Conservation (phyloP, 2,888 invertebrate species). For the Pristionchus mayeri region DNA sequence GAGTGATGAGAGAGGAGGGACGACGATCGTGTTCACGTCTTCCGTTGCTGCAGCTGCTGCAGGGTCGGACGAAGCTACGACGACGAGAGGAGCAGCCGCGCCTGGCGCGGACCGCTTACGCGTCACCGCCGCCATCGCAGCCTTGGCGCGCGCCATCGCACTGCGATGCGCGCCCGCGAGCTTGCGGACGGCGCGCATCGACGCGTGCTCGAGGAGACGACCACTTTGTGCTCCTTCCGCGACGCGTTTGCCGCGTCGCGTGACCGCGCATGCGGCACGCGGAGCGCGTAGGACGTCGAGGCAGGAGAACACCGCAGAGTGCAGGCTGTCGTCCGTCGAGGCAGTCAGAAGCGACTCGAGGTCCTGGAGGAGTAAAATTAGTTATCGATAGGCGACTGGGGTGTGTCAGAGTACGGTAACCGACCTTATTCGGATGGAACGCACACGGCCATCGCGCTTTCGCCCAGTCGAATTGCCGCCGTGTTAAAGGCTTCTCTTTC, state of each 20-base stretch:
- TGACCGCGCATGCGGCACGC: background rate
- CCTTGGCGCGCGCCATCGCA: background rate
- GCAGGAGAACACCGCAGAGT: background rate
- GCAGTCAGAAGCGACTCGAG: background rate
- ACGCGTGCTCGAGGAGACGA: constrained; percentile 20
- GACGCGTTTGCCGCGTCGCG: constrained; percentile 26
- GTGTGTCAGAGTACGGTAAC: background rate
- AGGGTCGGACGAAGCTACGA: background rate
- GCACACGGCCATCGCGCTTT: constrained; percentile 34
- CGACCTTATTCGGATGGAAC: constrained; percentile 46
- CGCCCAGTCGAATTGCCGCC: constrained; percentile 48
- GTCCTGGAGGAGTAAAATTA: background rate
- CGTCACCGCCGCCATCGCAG: constrained; percentile 29
- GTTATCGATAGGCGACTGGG: background rate
- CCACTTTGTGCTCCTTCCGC: background rate
- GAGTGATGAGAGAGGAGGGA: constrained; percentile 5
- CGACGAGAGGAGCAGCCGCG: background rate
- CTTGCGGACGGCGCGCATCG: constrained; percentile 24
- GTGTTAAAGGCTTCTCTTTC: constrained; percentile 25
- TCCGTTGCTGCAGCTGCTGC: background rate
- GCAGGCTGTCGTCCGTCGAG: background rate
- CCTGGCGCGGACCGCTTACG: constrained; percentile 35
- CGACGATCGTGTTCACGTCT: background rate
- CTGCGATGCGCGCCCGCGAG: constrained; percentile 5
- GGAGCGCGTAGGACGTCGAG: background rate